These are phyloP conservation scores for Dendropsophus ebraccatus DNA, from an alignment of 2,113 vertebrate genomes.

Conservation along the genomic window DNA sequence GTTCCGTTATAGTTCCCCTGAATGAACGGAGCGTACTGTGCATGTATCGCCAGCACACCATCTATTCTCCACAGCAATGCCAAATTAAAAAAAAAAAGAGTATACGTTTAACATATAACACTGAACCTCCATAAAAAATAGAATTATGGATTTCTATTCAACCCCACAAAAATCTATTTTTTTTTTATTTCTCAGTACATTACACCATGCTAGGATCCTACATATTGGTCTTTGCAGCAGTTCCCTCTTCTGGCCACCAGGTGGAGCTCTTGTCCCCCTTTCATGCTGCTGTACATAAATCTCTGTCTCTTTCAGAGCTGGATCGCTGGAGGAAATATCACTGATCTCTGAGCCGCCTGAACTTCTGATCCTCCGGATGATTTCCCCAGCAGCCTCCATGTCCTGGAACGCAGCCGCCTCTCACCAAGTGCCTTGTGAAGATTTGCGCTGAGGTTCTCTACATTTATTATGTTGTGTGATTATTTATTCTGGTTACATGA, in stretches of 20 bases:
- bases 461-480: not conserved
- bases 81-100: no score
- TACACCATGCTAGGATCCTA: no score
- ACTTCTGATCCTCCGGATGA: not conserved
- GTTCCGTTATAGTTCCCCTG: no score
- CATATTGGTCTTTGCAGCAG: not conserved
- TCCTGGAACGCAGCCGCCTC: not conserved
- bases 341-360: slow-evolving; percentile 56
- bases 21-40: no score
- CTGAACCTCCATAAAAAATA: no score
- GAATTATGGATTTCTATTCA: no score
- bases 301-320: slow-evolving; percentile 66
- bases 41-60: no score
- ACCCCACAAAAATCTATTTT: no score
- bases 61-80: no score
- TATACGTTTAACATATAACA: no score
- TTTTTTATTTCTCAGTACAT: no score
- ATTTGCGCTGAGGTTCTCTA: not conserved
- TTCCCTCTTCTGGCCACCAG: not conserved
- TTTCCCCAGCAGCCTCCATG: not conserved
- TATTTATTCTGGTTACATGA: not conserved
- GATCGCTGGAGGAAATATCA: slow-evolving; percentile 82
- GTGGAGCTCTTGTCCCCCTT: not conserved
- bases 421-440: not conserved
- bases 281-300: not conserved